Evolutionary conservation across 2,888 invertebrate species (phyloP).

Genomic region (Lymantria monacha): DNA sequence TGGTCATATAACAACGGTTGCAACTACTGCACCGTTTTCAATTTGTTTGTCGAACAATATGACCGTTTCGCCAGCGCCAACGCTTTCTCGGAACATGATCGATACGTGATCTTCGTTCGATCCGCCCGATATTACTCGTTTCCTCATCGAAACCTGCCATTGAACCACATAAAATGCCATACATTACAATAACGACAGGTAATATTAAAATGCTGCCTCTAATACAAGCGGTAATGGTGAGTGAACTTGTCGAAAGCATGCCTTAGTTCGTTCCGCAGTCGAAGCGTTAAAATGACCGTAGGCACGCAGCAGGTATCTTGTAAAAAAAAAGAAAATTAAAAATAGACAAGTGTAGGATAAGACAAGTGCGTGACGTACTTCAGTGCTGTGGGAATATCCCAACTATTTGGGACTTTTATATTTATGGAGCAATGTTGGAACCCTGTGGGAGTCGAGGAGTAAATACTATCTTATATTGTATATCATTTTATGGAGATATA

Average conservation of each 20-base stretch:
- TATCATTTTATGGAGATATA: too few species aligned
- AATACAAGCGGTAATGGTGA: slow-evolving; percentile 8
- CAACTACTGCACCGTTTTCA: slow-evolving; percentile 16
- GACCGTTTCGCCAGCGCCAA: slow-evolving; percentile 42
- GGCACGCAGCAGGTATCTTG: slow-evolving; percentile 45
- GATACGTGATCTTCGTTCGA: slow-evolving; percentile 50
- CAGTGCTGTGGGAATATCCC: slow-evolving; percentile 26
- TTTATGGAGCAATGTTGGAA: neutral
- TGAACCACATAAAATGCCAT: neutral
- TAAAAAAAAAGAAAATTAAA: slow-evolving; percentile 36
- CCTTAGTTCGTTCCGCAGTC: slow-evolving; percentile 23
- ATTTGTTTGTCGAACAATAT: slow-evolving; percentile 36
- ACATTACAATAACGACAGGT: slow-evolving; percentile 4
- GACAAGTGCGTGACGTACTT: slow-evolving; percentile 34
- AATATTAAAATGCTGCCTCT: neutral
- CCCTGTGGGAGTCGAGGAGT: neutral
- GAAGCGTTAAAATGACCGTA: slow-evolving; percentile 34
- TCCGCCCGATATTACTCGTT: slow-evolving; percentile 38
- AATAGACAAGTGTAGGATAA: slow-evolving; percentile 38
- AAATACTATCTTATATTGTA: too few species aligned
- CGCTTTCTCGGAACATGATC: slow-evolving; percentile 47
- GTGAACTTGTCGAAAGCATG: slow-evolving; percentile 4
- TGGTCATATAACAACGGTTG: neutral
- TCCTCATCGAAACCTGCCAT: slow-evolving; percentile 12
- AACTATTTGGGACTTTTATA: slow-evolving; percentile 1